A percentile compares a stretch with the other conserved stretches of the same genome.
Conservation (phyloP, 2,888 invertebrate species). For the Bursaphelenchus okinawaensis region DNA sequence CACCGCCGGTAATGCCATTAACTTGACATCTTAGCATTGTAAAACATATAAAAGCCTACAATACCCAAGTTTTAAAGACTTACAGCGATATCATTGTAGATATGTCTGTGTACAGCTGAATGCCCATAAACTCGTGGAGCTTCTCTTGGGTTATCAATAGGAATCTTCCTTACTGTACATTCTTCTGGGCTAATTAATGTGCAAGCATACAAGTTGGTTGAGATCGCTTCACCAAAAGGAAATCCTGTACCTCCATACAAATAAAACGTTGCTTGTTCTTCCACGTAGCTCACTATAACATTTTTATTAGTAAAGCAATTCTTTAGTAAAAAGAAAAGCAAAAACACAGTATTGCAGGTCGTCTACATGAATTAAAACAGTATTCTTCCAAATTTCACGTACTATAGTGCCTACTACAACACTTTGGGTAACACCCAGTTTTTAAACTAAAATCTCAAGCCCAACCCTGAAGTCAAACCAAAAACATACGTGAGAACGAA, state of each 20-base stretch:
- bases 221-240: conserved; percentile 31
- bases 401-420: no score
- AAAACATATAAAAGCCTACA: no score
- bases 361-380: no score
- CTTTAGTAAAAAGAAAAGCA: no score
- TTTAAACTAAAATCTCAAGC: no score
- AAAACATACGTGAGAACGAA: conserved; percentile 36
- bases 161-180: conserved; percentile 6
- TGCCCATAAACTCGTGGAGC: conserved; percentile 25
- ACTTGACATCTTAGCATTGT: no score
- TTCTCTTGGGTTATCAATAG: background rate
- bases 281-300: background rate
- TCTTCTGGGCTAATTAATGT: conserved; percentile 1
- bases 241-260: conserved; percentile 41
- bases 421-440: no score
- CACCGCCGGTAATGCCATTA: no score
- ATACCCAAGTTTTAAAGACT: background rate
- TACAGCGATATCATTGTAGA: background rate
- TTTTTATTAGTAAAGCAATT: no score
- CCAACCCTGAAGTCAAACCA: background rate
- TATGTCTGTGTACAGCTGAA: conserved; percentile 10
- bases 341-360: no score
- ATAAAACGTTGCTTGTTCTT: conserved; percentile 1
- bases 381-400: no score
- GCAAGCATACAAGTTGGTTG: conserved; percentile 25